A percentile compares a stretch with the other conserved stretches of the same genome.
These are phyloP conservation scores for Bettongia penicillata DNA, from an alignment of 2,113 vertebrate genomes.

Conservation along the genomic window DNA sequence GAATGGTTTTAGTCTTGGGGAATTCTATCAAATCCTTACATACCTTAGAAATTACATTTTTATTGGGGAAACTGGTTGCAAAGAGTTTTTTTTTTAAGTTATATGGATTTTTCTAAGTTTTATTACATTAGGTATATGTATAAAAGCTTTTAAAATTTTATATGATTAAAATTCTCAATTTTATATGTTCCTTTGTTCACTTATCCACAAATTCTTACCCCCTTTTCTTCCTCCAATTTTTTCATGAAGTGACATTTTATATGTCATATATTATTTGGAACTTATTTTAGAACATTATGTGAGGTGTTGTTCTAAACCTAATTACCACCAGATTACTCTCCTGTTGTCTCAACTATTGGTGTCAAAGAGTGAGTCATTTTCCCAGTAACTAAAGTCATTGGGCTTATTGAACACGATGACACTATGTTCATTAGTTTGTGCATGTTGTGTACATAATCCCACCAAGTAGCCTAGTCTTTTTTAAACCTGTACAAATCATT, in stretches of 20 bases:
- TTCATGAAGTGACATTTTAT: background rate
- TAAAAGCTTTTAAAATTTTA: too few species aligned
- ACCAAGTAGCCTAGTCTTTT: background rate
- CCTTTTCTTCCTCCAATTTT: background rate
- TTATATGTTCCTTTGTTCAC: background rate
- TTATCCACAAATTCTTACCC: background rate
- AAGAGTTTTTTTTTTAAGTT: too few species aligned
- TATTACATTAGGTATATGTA: too few species aligned
- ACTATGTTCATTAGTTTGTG: background rate
- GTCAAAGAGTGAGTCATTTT: background rate
- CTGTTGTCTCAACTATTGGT: background rate
- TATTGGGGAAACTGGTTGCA: too few species aligned
- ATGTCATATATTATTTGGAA: background rate
- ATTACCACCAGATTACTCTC: background rate
- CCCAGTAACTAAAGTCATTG: background rate
- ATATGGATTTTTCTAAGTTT: too few species aligned
- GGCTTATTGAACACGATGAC: background rate
- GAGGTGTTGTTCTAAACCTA: background rate
- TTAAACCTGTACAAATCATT: background rate
- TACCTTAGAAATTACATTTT: too few species aligned
- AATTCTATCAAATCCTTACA: too few species aligned
- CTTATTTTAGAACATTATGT: background rate
- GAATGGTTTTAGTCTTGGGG: too few species aligned
- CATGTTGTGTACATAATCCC: background rate
- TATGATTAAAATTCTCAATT: background rate